Percentiles rank a stretch among this genome's conserved stretches.
Evolutionary conservation across 2,113 vertebrate species (phyloP).

Genomic region (Oreocharis arfaki): DNA sequence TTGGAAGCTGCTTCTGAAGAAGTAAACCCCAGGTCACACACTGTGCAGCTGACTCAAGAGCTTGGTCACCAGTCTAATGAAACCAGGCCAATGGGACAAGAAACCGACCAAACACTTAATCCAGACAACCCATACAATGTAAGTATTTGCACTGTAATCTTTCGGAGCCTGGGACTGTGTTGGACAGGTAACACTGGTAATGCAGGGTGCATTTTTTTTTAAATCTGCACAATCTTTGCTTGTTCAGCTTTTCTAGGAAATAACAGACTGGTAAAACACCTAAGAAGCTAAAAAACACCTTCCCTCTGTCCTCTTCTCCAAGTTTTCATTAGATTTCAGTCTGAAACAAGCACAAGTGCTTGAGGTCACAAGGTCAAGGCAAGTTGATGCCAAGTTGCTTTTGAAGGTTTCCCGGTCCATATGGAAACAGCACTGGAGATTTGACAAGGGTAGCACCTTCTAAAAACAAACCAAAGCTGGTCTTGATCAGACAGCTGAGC

Average conservation of each 20-base stretch:
- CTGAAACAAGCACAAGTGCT: background rate
- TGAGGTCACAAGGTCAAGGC: background rate
- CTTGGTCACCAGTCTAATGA: conserved; percentile 50
- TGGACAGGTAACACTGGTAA: background rate
- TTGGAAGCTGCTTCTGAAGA: conserved; percentile 57
- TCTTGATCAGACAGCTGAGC: background rate
- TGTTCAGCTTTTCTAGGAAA: background rate
- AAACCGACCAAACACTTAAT: conserved; percentile 74
- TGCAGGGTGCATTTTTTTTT: rapidly evolving
- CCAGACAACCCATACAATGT: conserved; percentile 94
- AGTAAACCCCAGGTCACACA: conserved; percentile 20
- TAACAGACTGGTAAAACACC: background rate
- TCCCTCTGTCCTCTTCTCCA: background rate
- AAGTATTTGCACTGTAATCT: conserved; percentile 42
- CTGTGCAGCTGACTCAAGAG: background rate
- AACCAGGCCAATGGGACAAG: conserved; percentile 63
- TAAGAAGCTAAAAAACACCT: background rate
- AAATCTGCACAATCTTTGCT: background rate
- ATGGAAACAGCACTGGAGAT: background rate
- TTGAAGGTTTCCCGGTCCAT: background rate
- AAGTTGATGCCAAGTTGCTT: background rate
- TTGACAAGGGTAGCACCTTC: background rate
- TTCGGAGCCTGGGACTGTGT: background rate
- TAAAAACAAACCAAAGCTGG: background rate
- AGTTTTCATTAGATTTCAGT: background rate